Conservation (phyloP, 2,888 invertebrate genomes). For the Malachius bipustulatus region DNA sequence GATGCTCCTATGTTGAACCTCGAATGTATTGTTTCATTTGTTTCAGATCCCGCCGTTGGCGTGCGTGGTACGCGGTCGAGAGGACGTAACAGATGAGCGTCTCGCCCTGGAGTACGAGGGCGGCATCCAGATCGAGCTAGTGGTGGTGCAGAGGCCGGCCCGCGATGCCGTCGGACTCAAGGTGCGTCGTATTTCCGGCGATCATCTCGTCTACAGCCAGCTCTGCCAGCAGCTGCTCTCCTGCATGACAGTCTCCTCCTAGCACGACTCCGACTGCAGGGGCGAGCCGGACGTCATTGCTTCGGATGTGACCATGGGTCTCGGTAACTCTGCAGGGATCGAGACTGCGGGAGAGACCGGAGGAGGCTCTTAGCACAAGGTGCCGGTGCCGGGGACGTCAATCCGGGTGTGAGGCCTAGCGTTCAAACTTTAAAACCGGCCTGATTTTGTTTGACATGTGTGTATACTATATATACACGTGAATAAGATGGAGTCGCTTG, state of each 20-base stretch:
- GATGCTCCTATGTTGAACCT: too few relatives aligned
- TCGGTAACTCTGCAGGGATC: neutral
- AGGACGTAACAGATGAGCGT: slow-evolving; percentile 29
- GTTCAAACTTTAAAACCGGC: too few relatives aligned
- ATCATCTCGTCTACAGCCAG: slow-evolving; percentile 77
- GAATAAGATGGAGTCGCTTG: too few relatives aligned
- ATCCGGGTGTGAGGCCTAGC: too few relatives aligned
- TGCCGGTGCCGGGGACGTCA: neutral
- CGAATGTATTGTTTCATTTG: too few relatives aligned
- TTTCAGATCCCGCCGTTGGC: slow-evolving; percentile 63
- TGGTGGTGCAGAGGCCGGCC: slow-evolving; percentile 52
- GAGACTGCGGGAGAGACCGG: neutral
- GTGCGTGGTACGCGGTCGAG: slow-evolving; percentile 41
- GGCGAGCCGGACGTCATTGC: neutral
- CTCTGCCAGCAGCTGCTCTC: slow-evolving; percentile 79
- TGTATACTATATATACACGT: too few relatives aligned
- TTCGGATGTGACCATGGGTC: neutral
- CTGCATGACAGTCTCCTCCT: slow-evolving; percentile 62
- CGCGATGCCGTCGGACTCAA: slow-evolving; percentile 66
- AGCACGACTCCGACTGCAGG: slow-evolving; percentile 13
- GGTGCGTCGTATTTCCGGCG: slow-evolving; percentile 76
- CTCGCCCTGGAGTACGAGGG: slow-evolving; percentile 42
- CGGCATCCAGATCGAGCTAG: slow-evolving; percentile 75
- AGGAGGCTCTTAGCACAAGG: neutral
- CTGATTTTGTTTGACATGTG: too few relatives aligned